Evolutionary conservation across 1,140 invertebrate genomes (phyloP), one percentile per base, ranked within the genome.

Genomic region (Drosophila nasuta): DNA sequence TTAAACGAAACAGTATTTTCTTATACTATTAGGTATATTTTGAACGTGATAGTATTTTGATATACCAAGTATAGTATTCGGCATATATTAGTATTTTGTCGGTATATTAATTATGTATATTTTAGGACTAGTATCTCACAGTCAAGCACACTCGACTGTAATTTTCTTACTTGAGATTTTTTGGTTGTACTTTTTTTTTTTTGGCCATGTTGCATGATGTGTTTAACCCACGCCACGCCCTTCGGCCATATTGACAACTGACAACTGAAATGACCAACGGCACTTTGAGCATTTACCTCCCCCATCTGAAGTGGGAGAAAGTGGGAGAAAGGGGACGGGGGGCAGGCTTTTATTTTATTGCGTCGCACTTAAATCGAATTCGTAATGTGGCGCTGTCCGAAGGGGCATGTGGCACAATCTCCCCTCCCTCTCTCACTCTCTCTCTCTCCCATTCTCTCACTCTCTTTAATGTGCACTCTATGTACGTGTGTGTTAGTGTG

Each of bases 261-360:
- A 33, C 54, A 57, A 57, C 13, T 11, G 54, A 57, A 54, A 63
- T 63, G 49, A 51, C 45, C 48, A 58, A 25, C 69, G 49, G 51
- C 62, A 59, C 51, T 57, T 51, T 41, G 5, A 56, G 30, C 56
- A 51, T 43, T 41, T 48, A 28, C 54, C 28, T 20, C 46, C 60
- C 15, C 46, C 6, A 5, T 25, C 20, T n/a, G 25, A 17, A 3
- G 25, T n/a, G n/a, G 25, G 30, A 17, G 15, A 17, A 17, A 17
- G 15, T 17, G 15, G 15, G 15, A 17, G 15, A 17, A 17, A 38
- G 10, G 30, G 30, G 5, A 3, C 20, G 33, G n/a, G 20, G 5
- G 41, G 38, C 33, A 60, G 68, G 71, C 83, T 83, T 78, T 89
- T 90, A 90, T 89, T 90, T 85, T 89, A 89, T 89, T 89, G 81